Base-by-base conservation (phyloP, 2,113 vertebrate genomes). In the Apteryx mantelli region DNA sequence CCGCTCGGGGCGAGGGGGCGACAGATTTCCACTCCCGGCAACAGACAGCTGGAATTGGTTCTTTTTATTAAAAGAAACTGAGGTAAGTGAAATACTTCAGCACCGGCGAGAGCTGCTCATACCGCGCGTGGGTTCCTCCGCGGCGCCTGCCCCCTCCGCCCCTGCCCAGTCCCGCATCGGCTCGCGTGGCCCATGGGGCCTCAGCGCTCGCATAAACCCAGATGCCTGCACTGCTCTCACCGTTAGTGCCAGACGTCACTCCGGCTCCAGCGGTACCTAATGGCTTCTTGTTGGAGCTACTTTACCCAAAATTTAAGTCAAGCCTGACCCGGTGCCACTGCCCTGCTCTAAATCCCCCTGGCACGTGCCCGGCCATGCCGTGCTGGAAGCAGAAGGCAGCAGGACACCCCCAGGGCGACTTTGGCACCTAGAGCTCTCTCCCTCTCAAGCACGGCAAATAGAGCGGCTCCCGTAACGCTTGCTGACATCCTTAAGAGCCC, bases 31-130 rank as follows among this genome's bases (percentile, higher is more conserved):
- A 91, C 86, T 50, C 18, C 3, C 5, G 61, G 61, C 89, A 11
- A 5, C 69, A 78, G 46, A 63, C 64, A 13, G 20, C 28, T 38
- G 70, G 13, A 74, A 82, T 89, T 73, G 77, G 18, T 96, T 94
- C 75, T 86, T 95, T 97, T 97, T 92, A 95, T 96, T 95, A 96
- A 93, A 97, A 96, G 92, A 97, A 93, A 83, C 18, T 94, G 96
- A 97, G 97, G 96, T 97, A 96, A 97, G 84, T 97, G 68, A 82
- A 86, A 83, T 48, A 82, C 79, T 91, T 81, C 92, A 96, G 92
- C 91, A 93, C 91, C 89, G 81, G 95, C 87, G 38, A 96, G 89
- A 95, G 70, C 93, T 40, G 3, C 38, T 5, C 1, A 22, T 55
- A 36, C 55, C 19, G 1, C 19, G 81, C 80, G 82, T 3, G 2